A percentile compares a stretch with the other conserved stretches of the same genome.
Evolutionary conservation across 1,140 invertebrate genomes (phyloP).

Genomic region (Zaprionus africanus): DNA sequence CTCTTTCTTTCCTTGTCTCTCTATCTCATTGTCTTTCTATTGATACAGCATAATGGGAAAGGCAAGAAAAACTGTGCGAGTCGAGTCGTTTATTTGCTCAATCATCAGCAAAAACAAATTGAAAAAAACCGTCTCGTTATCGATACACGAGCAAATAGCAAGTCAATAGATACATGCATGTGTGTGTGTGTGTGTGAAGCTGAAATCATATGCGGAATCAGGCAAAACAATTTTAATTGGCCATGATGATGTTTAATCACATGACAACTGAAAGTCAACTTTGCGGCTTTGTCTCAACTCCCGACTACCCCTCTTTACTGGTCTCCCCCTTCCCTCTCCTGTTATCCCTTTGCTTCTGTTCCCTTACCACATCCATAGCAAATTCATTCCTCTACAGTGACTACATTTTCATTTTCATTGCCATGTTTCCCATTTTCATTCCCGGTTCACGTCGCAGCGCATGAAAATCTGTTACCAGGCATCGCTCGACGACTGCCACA

Average conservation of each 20-base stretch:
- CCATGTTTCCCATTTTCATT: conserved; percentile 2
- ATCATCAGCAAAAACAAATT: conserved; percentile 43
- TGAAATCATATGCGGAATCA: conserved; percentile 2
- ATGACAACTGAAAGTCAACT: conserved; percentile 15
- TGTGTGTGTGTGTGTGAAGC: neutral
- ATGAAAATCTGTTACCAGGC: conserved; percentile 30
- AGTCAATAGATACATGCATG: neutral
- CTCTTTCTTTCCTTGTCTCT: neutral
- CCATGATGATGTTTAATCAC: conserved; percentile 40
- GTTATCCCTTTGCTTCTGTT: neutral
- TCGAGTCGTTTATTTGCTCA: conserved; percentile 36
- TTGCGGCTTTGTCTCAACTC: conserved; percentile 15
- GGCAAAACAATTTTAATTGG: conserved; percentile 32
- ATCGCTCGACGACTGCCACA: conserved; percentile 15
- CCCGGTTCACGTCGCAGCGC: conserved; percentile 7
- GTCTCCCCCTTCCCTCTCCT: neutral
- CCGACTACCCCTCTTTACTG: too few relatives aligned
- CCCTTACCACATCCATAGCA: neutral
- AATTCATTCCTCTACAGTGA: neutral
- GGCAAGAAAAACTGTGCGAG: conserved; percentile 16
- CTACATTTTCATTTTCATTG: conserved; percentile 12
- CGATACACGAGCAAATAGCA: conserved; percentile 32
- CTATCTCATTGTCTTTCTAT: neutral
- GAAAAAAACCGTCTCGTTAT: conserved; percentile 47
- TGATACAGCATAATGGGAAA: conserved; percentile 29